Percentiles rank a stretch among this genome's conserved stretches.
phyloP scores from a whole-genome alignment of 2,113 vertebrate species.

The Oenanthe melanoleuca region DNA sequence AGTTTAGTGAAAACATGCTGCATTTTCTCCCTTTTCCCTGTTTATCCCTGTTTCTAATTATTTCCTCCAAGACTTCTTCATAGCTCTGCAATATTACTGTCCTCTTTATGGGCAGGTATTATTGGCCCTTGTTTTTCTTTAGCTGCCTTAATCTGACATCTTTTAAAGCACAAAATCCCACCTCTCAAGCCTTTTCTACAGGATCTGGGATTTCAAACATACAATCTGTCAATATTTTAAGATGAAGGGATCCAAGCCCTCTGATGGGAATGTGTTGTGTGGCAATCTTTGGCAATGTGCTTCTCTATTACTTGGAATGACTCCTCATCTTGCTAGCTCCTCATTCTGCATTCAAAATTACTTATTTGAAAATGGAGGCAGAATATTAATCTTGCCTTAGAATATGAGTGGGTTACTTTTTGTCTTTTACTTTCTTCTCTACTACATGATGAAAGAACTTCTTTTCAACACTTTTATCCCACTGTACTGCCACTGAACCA shows the following conservation, averaged over 20 bases:
- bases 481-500: not conserved
- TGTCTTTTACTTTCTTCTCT: not conserved
- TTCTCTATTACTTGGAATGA: not conserved
- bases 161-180: not conserved
- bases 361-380: not conserved
- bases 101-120: not conserved
- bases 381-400: not conserved
- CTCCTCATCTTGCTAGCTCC: not conserved
- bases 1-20: not conserved
- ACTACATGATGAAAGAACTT: not conserved
- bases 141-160: not conserved
- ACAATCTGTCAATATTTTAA: not conserved
- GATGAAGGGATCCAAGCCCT: not conserved
- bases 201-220: not conserved
- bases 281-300: not conserved
- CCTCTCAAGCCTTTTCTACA: not conserved
- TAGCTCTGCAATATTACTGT: not conserved
- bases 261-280: not conserved
- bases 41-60: not conserved
- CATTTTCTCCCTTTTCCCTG: not conserved
- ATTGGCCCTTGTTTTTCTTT: not conserved
- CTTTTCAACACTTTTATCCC: not conserved
- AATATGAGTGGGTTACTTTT: not conserved
- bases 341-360: not conserved
- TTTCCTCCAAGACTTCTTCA: not conserved